Percentiles rank a stretch among this genome's conserved stretches.
Conservation (phyloP, 2,888 invertebrate species). For the Drosophila neutralis region DNA sequence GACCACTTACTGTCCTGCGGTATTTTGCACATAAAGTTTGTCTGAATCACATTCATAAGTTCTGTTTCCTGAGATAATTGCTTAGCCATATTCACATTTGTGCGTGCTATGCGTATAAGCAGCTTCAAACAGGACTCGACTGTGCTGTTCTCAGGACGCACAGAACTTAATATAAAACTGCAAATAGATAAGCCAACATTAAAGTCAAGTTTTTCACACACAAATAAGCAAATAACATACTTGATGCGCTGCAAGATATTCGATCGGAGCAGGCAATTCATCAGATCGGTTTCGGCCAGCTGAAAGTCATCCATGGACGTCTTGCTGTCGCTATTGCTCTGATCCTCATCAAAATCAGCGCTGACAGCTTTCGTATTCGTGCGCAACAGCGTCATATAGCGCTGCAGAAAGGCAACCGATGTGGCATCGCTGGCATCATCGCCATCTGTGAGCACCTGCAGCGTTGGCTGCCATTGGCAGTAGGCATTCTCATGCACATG, state of each 20-base stretch:
- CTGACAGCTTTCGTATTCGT: slow-evolving; percentile 70
- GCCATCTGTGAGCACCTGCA: slow-evolving; percentile 83
- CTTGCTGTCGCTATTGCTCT: slow-evolving; percentile 83
- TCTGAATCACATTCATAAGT: slow-evolving; percentile 87
- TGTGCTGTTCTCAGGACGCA: slow-evolving; percentile 90
- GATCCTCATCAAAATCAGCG: slow-evolving; percentile 79
- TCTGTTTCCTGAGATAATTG: slow-evolving; percentile 88
- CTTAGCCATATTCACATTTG: slow-evolving; percentile 89
- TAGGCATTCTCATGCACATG: slow-evolving; percentile 88
- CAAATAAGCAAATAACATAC: slow-evolving; percentile 76
- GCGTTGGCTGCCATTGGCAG: slow-evolving; percentile 88
- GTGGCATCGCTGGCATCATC: slow-evolving; percentile 79
- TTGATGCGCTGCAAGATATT: slow-evolving; percentile 91
- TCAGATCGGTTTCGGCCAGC: slow-evolving; percentile 92
- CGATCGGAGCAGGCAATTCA: slow-evolving; percentile 90
- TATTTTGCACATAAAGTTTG: slow-evolving; percentile 85
- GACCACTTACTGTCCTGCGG: slow-evolving; percentile 63
- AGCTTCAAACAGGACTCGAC: slow-evolving; percentile 92
- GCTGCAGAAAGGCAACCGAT: slow-evolving; percentile 86
- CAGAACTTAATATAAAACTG: slow-evolving; percentile 90
- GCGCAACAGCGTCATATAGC: slow-evolving; percentile 85
- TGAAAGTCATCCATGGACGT: slow-evolving; percentile 93
- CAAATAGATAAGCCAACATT: slow-evolving; percentile 38
- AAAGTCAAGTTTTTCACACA: not conserved
- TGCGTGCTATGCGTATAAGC: slow-evolving; percentile 91